Percentiles rank a stretch among this genome's conserved stretches.
Evolutionary conservation across 2,113 vertebrate genomes (phyloP).

Genomic region (Progne subis): DNA sequence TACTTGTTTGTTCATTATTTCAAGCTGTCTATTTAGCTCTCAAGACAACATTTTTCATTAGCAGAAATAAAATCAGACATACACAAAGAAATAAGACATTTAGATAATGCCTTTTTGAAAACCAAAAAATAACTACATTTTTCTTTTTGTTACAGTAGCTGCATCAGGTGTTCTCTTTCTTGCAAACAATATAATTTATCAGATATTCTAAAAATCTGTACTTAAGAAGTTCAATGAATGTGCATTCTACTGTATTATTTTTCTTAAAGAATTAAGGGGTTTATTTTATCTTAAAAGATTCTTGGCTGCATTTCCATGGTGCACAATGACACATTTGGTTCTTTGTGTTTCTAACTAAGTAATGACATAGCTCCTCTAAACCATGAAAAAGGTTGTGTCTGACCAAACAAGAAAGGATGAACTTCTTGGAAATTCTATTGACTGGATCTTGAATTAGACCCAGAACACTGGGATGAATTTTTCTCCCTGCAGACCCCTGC

Average conservation of each 20-base stretch:
- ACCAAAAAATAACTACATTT: background rate
- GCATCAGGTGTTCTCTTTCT: conserved; percentile 51
- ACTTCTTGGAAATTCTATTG: conserved; percentile 76
- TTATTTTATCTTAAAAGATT: conserved; percentile 63
- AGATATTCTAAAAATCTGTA: conserved; percentile 61
- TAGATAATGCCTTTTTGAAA: background rate
- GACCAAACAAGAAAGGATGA: conserved; percentile 73
- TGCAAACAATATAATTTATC: conserved; percentile 13
- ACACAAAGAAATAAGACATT: background rate
- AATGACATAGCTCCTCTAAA: conserved; percentile 71
- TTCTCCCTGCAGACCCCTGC: conserved; percentile 56
- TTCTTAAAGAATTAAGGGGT: conserved; percentile 52
- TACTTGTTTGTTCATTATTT: background rate
- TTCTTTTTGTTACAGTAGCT: conserved; percentile 44
- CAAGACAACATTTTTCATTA: background rate
- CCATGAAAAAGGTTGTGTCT: conserved; percentile 72
- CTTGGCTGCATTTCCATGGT: conserved; percentile 63
- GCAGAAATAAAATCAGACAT: background rate
- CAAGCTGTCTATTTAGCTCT: background rate
- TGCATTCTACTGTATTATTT: conserved; percentile 17
- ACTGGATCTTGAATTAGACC: conserved; percentile 61
- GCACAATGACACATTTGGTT: conserved; percentile 72
- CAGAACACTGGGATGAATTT: conserved; percentile 58
- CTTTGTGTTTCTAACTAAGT: conserved; percentile 71
- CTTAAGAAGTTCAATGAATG: conserved; percentile 44